Conservation (phyloP, 2,888 invertebrate genomes). For the Serripes groenlandicus region DNA sequence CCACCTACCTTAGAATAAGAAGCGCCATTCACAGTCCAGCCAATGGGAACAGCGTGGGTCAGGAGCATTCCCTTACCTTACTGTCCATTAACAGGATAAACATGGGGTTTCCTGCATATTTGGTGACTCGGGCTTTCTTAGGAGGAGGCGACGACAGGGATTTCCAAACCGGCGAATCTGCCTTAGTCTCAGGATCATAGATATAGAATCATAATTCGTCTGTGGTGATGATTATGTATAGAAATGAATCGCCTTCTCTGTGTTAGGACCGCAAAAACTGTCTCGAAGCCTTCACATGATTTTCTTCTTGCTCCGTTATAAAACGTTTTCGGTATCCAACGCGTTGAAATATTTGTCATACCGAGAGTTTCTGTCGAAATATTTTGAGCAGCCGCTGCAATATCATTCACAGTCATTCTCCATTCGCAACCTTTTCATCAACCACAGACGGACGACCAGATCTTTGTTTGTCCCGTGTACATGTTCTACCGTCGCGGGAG, state of each 20-base stretch:
- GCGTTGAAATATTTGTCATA: background rate
- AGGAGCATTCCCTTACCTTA: constrained; percentile 9
- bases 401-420: background rate
- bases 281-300: background rate
- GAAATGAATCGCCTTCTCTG: constrained; percentile 3
- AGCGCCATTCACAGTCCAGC: constrained; percentile 3
- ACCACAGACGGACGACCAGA: background rate
- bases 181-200: constrained; percentile 15
- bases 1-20: background rate
- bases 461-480: background rate
- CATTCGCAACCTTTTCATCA: background rate
- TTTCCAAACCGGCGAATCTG: constrained; percentile 13
- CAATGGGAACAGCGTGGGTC: constrained; percentile 5
- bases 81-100: constrained; percentile 30
- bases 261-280: background rate
- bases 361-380: background rate
- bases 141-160: background rate
- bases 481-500: background rate
- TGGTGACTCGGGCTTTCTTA: constrained; percentile 15
- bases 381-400: constrained; percentile 6
- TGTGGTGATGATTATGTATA: constrained; percentile 17
- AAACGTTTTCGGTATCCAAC: constrained; percentile 3
- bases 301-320: background rate
- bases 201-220: constrained; percentile 12
- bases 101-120: constrained; percentile 5